Evolutionary conservation across 1,140 invertebrate genomes (phyloP).

Genomic region (Solen grandis): DNA sequence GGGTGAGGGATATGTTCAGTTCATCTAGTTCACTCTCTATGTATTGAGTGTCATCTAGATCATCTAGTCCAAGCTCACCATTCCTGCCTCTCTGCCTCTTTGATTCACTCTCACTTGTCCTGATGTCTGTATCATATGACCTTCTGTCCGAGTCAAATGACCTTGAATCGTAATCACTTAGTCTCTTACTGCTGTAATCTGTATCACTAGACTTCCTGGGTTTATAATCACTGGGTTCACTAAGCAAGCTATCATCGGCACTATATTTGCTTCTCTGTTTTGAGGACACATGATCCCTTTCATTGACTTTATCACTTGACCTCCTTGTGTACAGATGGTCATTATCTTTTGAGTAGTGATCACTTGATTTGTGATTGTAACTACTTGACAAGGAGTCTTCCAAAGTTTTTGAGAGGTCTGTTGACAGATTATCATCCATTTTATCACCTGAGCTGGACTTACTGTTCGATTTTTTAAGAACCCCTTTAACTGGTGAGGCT

Average conservation of each 20-base stretch:
- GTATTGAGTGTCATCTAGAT: constrained; percentile 70
- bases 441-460: constrained; percentile 47
- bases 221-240: constrained; percentile 60
- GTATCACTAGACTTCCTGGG: not conserved
- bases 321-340: constrained; percentile 51
- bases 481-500: constrained; percentile 64
- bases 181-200: constrained; percentile 15
- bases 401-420: constrained; percentile 40
- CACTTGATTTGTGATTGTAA: constrained; percentile 27
- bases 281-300: constrained; percentile 12
- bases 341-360: constrained; percentile 52
- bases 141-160: constrained; percentile 26
- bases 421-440: constrained; percentile 55
- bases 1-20: constrained; percentile 75
- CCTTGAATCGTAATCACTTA: not conserved
- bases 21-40: constrained; percentile 73
- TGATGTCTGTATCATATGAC: not conserved
- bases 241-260: constrained; percentile 53
- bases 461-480: constrained; percentile 63
- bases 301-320: not conserved
- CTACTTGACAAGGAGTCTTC: constrained; percentile 38
- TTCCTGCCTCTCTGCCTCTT: constrained; percentile 2
- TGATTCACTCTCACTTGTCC: not conserved
- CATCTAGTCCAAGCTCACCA: constrained; percentile 40
- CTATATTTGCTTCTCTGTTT: constrained; percentile 40